Evolutionary conservation across 2,888 invertebrate species (phyloP).

Genomic region (Marronus borbonicus): DNA sequence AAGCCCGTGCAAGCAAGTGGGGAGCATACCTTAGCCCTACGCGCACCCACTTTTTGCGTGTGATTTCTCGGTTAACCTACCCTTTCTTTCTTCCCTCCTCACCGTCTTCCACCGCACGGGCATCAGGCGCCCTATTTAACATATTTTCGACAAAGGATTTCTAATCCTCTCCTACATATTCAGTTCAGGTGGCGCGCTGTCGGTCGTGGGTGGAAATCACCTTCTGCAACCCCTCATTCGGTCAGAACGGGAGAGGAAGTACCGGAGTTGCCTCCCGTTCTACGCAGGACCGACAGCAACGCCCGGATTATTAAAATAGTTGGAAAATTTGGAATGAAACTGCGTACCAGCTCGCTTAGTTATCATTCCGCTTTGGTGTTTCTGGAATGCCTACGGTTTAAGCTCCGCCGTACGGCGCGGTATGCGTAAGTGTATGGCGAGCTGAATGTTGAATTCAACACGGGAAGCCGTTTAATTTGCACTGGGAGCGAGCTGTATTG

Average conservation of each 20-base stretch:
- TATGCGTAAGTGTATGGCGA: neutral
- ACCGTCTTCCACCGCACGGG: too few relatives aligned
- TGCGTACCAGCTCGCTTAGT: slow-evolving; percentile 28
- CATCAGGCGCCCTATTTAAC: slow-evolving; percentile 16
- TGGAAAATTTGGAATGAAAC: slow-evolving; percentile 44
- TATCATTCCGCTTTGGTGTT: slow-evolving; percentile 24
- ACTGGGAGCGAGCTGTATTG: neutral
- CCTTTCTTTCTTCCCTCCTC: neutral
- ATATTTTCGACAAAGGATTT: slow-evolving; percentile 47
- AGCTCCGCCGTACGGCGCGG: neutral
- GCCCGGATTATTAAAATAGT: slow-evolving; percentile 43
- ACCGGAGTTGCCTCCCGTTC: slow-evolving; percentile 3
- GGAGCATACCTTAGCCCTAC: slow-evolving; percentile 15
- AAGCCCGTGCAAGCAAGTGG: neutral
- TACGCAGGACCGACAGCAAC: slow-evolving; percentile 15
- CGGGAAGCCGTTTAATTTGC: neutral
- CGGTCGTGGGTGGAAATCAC: neutral
- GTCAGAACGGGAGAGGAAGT: neutral
- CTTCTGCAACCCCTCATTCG: neutral
- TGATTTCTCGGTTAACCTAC: slow-evolving; percentile 34
- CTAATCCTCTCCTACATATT: slow-evolving; percentile 42
- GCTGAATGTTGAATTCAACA: neutral
- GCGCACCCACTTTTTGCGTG: neutral
- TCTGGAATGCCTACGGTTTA: neutral
- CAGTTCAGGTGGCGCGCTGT: slow-evolving; percentile 33